These are phyloP conservation scores for Dendropsophus ebraccatus DNA, from an alignment of 2,113 vertebrate species.

Conservation along the genomic window DNA sequence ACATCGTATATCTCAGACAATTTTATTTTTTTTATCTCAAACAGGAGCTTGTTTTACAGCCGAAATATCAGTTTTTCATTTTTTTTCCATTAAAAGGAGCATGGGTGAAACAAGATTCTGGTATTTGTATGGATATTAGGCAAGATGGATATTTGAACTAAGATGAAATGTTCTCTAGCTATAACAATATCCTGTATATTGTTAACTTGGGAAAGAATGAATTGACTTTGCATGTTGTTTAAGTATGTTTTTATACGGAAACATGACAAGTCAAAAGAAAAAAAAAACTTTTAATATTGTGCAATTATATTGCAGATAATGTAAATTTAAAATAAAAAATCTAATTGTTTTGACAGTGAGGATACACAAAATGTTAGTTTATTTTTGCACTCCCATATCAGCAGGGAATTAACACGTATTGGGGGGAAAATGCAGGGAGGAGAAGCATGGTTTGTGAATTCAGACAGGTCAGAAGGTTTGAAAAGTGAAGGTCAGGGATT, in stretches of 20 bases:
- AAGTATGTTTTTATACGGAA: constrained; percentile 41
- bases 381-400: no score
- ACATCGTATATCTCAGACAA: constrained; percentile 55
- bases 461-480: no score
- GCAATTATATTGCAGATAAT: not conserved
- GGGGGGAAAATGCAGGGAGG: no score
- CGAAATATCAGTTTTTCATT: constrained; percentile 45
- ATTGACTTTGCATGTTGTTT: constrained; percentile 38
- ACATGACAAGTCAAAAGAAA: constrained; percentile 1
- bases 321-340: no score
- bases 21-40: constrained; percentile 44
- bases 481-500: no score
- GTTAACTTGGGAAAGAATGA: constrained; percentile 38
- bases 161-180: constrained; percentile 45
- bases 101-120: constrained; percentile 50
- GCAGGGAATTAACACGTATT: no score
- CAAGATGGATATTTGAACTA: constrained; percentile 48
- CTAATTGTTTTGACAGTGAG: no score
- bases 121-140: constrained; percentile 51
- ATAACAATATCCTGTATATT: constrained; percentile 44
- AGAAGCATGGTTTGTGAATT: no score
- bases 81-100: constrained; percentile 54
- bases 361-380: no score
- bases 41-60: constrained; percentile 49
- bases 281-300: not conserved